phyloP scores from a whole-genome alignment of 2,797 vertebrate genomes.

The Intellagama lesueurii region DNA sequence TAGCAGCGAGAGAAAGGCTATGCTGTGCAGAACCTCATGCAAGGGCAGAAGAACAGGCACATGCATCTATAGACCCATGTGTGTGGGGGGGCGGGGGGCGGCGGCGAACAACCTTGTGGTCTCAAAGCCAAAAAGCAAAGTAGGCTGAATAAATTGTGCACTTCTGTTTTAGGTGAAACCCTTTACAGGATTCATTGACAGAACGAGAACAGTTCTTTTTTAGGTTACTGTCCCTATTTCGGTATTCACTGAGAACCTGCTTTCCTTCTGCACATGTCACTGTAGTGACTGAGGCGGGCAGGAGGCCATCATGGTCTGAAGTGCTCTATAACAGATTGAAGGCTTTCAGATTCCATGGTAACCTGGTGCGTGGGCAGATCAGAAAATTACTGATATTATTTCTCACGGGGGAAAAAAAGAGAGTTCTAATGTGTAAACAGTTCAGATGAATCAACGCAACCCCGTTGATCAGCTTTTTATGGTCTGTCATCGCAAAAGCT shows the following conservation, averaged over 20 bases:
- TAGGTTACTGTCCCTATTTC: not conserved
- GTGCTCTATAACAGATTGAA: constrained; percentile 14
- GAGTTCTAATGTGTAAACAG: constrained; percentile 3
- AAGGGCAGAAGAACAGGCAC: not conserved
- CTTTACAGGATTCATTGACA: too few relatives aligned
- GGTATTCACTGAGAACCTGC: constrained; percentile 1
- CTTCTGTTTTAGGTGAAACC: not conserved
- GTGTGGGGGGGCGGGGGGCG: too few relatives aligned
- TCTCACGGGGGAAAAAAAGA: not conserved
- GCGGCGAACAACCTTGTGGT: too few relatives aligned
- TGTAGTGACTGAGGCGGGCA: not conserved
- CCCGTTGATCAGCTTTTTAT: not conserved
- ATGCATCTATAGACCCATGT: not conserved
- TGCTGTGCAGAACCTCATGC: too few relatives aligned
- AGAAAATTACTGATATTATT: constrained; percentile 27
- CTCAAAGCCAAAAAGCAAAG: too few relatives aligned
- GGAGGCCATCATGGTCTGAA: not conserved
- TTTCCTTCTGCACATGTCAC: constrained; percentile 1
- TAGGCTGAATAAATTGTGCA: not conserved
- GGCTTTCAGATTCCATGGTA: constrained; percentile 22
- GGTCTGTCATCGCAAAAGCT: constrained; percentile 11
- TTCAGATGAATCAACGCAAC: constrained; percentile 26
- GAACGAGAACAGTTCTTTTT: too few relatives aligned
- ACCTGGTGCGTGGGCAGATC: constrained; percentile 25
- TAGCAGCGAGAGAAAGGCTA: too few relatives aligned